These are phyloP conservation scores for Hippasteria phrygiana DNA, from an alignment of 53 echinoderm and acorn worm genomes.

Conservation along the genomic window DNA sequence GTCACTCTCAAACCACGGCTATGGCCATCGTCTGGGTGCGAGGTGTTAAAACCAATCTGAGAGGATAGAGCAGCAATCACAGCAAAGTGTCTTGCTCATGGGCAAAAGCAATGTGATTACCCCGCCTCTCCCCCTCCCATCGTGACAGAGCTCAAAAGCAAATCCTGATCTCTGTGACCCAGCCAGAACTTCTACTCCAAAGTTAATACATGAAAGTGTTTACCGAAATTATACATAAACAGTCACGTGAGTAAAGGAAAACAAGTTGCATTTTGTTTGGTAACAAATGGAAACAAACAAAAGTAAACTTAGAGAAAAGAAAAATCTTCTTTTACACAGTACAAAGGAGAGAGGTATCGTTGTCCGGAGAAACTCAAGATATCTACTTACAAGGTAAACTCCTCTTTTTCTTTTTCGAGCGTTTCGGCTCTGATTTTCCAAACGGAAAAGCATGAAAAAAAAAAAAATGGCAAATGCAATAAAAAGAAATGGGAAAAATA, in stretches of 20 bases:
- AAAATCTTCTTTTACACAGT: neutral
- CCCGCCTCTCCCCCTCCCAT: neutral
- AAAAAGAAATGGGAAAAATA: slow-evolving; percentile 15
- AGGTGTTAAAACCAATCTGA: too few species aligned
- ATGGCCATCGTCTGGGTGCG: too few species aligned
- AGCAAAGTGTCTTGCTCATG: neutral
- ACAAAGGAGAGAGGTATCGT: neutral
- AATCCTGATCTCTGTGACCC: neutral
- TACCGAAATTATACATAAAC: too few species aligned
- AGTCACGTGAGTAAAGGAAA: neutral
- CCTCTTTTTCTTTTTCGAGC: slow-evolving; percentile 62
- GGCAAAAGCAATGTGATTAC: neutral
- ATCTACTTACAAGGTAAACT: slow-evolving; percentile 55
- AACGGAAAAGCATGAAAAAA: slow-evolving; percentile 28
- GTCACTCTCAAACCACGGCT: too few species aligned
- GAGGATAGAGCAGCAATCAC: too few species aligned
- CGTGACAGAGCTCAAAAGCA: neutral
- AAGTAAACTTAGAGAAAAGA: neutral
- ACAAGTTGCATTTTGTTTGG: neutral
- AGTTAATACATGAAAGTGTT: too few species aligned
- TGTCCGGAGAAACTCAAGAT: neutral
- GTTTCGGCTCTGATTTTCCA: slow-evolving; percentile 38
- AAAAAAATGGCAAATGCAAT: neutral
- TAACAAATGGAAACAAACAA: neutral
- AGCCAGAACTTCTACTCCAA: too few species aligned